A percentile compares a stretch with the other conserved stretches of the same genome.
Conservation (phyloP, 64 coral and sea anemone species). For the Pocillopora verrucosa region DNA sequence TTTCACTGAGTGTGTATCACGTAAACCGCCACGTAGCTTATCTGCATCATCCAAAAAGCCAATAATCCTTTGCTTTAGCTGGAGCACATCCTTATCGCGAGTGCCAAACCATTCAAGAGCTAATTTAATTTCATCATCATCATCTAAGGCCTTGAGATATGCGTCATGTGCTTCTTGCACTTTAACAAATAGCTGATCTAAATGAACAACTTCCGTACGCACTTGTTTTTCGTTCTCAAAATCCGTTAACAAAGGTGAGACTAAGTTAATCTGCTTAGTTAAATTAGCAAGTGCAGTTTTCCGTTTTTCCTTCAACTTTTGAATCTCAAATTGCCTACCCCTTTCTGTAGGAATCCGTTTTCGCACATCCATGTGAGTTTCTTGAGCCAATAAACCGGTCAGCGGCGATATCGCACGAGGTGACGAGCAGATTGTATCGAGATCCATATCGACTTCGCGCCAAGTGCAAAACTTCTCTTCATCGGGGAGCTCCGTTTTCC, state of each 20-base stretch:
- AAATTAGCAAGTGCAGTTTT: neutral
- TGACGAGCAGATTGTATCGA: too few species aligned
- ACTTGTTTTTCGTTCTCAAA: neutral
- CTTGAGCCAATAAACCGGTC: too few species aligned
- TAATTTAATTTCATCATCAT: neutral
- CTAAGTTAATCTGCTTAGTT: neutral
- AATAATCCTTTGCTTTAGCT: conserved; percentile 60
- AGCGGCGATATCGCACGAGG: too few species aligned
- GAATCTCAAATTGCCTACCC: too few species aligned
- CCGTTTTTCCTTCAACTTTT: too few species aligned
- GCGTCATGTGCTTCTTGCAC: too few species aligned
- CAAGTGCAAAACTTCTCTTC: too few species aligned
- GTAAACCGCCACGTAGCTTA: neutral
- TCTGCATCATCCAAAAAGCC: conserved; percentile 55
- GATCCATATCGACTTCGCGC: too few species aligned
- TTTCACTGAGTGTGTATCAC: conserved; percentile 12
- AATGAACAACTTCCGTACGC: neutral
- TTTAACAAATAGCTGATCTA: neutral
- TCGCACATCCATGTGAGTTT: too few species aligned
- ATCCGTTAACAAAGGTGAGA: neutral
- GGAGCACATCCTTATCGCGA: conserved; percentile 46
- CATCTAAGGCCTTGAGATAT: neutral
- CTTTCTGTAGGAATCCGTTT: neutral
- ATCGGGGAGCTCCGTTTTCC: too few species aligned
- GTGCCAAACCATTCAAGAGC: neutral